A percentile compares a stretch with the other conserved stretches of the same genome.
Evolutionary conservation across 2,113 vertebrate species (phyloP).

Genomic region (Noturus placidus): DNA sequence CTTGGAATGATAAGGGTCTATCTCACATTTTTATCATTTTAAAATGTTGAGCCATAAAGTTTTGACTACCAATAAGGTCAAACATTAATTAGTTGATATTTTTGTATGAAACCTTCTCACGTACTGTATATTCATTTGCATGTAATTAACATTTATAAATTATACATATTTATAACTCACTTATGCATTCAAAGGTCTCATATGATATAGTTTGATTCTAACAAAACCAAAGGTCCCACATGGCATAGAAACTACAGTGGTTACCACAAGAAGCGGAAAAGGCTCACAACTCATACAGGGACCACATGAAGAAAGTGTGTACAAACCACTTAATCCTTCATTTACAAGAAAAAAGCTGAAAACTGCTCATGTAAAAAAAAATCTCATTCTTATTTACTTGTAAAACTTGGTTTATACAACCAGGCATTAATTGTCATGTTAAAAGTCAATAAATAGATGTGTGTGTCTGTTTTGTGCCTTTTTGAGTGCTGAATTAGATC

Average conservation of each 20-base stretch:
- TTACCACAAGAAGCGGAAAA: neutral
- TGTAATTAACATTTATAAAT: neutral
- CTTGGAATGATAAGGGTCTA: neutral
- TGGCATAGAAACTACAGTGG: neutral
- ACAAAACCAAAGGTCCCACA: neutral
- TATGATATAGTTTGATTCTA: neutral
- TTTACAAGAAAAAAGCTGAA: neutral
- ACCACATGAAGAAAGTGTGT: neutral
- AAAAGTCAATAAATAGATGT: neutral
- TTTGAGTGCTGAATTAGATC: conserved; percentile 1
- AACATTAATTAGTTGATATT: neutral
- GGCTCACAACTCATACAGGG: neutral
- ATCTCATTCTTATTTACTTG: neutral
- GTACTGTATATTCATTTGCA: neutral
- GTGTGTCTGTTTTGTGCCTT: neutral
- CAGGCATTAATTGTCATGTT: neutral
- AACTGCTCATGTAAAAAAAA: neutral
- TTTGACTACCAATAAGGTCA: neutral
- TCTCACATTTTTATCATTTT: neutral
- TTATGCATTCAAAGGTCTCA: neutral
- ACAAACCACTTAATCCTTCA: neutral
- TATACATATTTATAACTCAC: neutral
- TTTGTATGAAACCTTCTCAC: neutral
- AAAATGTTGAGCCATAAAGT: neutral
- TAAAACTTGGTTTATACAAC: neutral